Base-by-base conservation (phyloP, 2,113 vertebrate genomes). In the Coptodon rendalli region DNA sequence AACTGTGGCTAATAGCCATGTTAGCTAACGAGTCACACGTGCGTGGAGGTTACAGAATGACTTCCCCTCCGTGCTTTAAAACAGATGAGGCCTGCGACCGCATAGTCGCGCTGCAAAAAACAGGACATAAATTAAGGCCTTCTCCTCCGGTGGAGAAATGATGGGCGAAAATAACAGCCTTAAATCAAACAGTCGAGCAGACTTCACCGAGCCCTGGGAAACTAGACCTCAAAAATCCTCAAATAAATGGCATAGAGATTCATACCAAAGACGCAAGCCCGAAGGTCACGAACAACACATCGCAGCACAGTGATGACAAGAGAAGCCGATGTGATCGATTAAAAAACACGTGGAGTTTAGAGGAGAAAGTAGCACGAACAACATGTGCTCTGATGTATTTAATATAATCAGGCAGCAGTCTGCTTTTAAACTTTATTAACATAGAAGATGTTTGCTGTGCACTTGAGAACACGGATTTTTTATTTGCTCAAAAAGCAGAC, bases 1-100 rank as follows among this genome's bases (percentile, higher is more conserved):
- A 89, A 92, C 73, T 86, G 91, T 84, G 85, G 89, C 87, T 91
- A 92, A 92, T 92, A 89, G 83, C 92, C 91, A 71, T 91, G 92
- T 87, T 88, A 50, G 85, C 86, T 92, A 95, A 95, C 19, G 85
- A 92, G 93, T 90, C 90, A 85, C 93, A 93, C 86, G 90, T 94
- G 93, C 81, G 2, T 0, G 11, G 86, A 59, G 91, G 88, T 92
- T 92, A 66, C 7, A 82, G 86, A 90, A 63, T 6, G 87, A 92
- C 93, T 92, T 92, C 90, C 86, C 59, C 82, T 86, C 34, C 38
- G 4, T 80, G 87, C 90, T 92, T 48, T 14, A 48, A 91, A 94
- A 88, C 92, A 93, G 90, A 93, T 93, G 90, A 93, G 54, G 29
- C 22, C 85, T 54, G 76, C 6, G 83, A 91, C 90, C 81, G 63